These are phyloP conservation scores for Spheniscus humboldti DNA, from an alignment of 2,797 vertebrate genomes.

Conservation along the genomic window DNA sequence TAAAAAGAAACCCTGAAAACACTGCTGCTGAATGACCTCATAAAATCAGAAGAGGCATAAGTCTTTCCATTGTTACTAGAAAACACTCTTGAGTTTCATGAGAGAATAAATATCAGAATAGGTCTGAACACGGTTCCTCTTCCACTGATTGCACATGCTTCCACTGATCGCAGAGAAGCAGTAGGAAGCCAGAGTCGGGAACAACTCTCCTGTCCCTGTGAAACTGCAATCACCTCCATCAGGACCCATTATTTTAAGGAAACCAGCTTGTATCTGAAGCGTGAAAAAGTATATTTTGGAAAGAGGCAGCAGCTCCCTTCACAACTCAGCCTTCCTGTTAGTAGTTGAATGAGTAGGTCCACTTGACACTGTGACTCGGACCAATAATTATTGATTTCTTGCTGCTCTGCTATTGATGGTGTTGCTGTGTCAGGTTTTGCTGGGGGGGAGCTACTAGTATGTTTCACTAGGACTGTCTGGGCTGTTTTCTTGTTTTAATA, in stretches of 20 bases:
- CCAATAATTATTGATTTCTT: not conserved
- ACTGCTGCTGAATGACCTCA: not conserved
- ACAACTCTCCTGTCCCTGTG: not conserved
- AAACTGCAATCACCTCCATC: not conserved
- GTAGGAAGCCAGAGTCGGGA: not conserved
- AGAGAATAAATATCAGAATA: not conserved
- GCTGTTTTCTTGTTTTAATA: not conserved
- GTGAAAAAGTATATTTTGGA: not conserved
- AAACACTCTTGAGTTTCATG: not conserved
- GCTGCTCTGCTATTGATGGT: not conserved
- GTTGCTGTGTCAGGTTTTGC: not conserved
- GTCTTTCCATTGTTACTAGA: not conserved
- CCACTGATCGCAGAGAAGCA: not conserved
- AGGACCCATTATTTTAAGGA: not conserved
- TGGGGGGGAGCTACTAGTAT: not conserved
- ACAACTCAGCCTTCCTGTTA: not conserved
- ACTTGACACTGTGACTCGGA: rapidly evolving
- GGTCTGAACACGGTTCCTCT: not conserved
- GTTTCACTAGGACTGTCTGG: not conserved
- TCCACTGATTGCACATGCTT: not conserved
- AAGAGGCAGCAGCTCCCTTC: not conserved
- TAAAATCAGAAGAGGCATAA: not conserved
- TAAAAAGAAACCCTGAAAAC: not conserved
- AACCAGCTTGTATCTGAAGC: not conserved
- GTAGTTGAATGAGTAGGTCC: rapidly evolving